Conservation (phyloP, 2,113 vertebrate genomes). For the Tachysurus vachellii region DNA sequence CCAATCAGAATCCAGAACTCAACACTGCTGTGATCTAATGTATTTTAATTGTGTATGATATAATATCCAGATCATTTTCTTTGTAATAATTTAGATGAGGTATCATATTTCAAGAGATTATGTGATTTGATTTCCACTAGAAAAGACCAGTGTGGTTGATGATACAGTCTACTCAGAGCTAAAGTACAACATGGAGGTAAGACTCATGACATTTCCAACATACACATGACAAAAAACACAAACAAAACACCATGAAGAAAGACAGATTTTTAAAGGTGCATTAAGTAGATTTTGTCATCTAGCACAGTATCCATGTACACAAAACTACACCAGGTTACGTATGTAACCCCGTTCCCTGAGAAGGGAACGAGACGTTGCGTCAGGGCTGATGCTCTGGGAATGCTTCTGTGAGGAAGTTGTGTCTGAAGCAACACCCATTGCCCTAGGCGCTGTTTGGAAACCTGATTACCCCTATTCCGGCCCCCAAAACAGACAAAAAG, state of each 20-base stretch:
- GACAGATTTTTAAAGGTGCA: neutral
- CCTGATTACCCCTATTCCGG: too few relatives aligned
- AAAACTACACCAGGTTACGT: neutral
- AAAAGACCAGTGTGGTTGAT: neutral
- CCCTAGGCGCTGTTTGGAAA: too few relatives aligned
- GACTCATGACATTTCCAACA: neutral
- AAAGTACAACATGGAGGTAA: neutral
- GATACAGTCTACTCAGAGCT: neutral
- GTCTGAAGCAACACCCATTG: too few relatives aligned
- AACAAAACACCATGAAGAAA: neutral
- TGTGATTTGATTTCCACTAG: neutral
- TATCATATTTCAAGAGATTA: neutral
- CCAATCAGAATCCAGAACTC: neutral
- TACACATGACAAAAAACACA: neutral
- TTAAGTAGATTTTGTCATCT: neutral
- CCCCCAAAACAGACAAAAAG: too few relatives aligned
- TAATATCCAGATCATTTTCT: neutral
- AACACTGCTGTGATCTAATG: neutral
- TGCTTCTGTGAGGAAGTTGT: too few relatives aligned
- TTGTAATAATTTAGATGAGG: neutral
- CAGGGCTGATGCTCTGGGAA: too few relatives aligned
- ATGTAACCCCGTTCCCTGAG: too few relatives aligned
- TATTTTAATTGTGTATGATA: neutral
- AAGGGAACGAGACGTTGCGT: too few relatives aligned
- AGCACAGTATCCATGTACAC: neutral